Percentiles rank a stretch among this genome's conserved stretches.
Evolutionary conservation across 2,888 invertebrate genomes (phyloP).

Genomic region (Cataglyphis cursor): DNA sequence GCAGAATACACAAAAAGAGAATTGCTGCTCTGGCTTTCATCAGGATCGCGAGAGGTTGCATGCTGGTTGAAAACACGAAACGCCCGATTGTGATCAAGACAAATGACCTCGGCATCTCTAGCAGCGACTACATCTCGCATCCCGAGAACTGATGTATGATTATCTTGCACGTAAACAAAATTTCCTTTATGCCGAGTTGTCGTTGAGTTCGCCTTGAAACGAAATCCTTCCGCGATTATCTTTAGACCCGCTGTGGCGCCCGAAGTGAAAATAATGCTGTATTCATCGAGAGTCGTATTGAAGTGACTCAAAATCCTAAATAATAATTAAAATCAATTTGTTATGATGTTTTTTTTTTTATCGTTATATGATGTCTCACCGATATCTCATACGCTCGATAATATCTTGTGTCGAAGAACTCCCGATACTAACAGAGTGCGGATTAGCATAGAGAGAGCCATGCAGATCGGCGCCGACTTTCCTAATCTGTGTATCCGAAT

Average conservation of each 20-base stretch:
- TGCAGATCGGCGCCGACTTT: slow-evolving; percentile 90
- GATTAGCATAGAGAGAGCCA: slow-evolving; percentile 94
- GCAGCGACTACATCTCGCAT: slow-evolving; percentile 92
- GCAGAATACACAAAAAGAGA: slow-evolving; percentile 95
- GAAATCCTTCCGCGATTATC: slow-evolving; percentile 93
- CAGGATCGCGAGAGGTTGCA: slow-evolving; percentile 9
- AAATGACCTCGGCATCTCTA: slow-evolving; percentile 88
- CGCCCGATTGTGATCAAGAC: slow-evolving; percentile 89
- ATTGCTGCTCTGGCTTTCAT: slow-evolving; percentile 78
- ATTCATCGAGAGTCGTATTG: slow-evolving; percentile 92
- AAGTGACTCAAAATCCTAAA: slow-evolving; percentile 94
- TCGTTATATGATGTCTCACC: slow-evolving; percentile 87
- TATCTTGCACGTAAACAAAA: slow-evolving; percentile 95
- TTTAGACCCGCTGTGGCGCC: slow-evolving; percentile 96
- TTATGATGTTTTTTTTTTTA: slow-evolving; percentile 17
- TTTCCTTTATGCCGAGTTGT: slow-evolving; percentile 87
- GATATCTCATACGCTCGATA: slow-evolving; percentile 93
- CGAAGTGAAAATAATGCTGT: slow-evolving; percentile 96
- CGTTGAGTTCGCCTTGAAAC: slow-evolving; percentile 86
- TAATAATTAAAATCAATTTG: slow-evolving; percentile 54
- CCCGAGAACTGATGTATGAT: slow-evolving; percentile 98
- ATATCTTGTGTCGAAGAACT: slow-evolving; percentile 94
- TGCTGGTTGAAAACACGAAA: slow-evolving; percentile 86
- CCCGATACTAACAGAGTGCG: slow-evolving; percentile 92
- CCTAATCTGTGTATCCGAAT: slow-evolving; percentile 92